phyloP scores from a whole-genome alignment of 2,113 vertebrate species.

The Semnopithecus entellus region DNA sequence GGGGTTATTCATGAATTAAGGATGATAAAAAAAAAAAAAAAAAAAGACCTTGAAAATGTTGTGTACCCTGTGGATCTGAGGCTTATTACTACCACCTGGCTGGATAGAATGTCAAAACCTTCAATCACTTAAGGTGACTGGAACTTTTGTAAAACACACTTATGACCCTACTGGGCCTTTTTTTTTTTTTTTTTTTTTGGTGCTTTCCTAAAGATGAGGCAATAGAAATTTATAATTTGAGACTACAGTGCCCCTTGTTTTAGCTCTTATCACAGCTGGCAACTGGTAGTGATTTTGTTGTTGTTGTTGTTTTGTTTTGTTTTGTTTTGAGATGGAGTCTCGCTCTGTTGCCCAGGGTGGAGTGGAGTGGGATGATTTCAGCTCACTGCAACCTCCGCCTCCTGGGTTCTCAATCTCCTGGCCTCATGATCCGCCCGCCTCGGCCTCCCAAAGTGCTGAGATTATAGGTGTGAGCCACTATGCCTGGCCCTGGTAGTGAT shows the following conservation, averaged over 20 bases:
- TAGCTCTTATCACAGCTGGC: slow-evolving; percentile 32
- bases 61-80: not conserved
- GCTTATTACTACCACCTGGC: not conserved
- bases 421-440: too few species aligned
- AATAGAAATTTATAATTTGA: slow-evolving; percentile 47
- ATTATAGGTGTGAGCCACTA: too few species aligned
- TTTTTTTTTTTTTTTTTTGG: not conserved
- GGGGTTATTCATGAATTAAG: slow-evolving; percentile 4
- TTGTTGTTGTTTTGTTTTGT: too few species aligned
- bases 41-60: not conserved
- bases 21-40: not conserved
- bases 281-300: not conserved
- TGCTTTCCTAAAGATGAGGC: not conserved
- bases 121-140: slow-evolving; percentile 24
- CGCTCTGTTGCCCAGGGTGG: too few species aligned
- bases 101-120: slow-evolving; percentile 27
- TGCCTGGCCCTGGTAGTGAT: not conserved
- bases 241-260: slow-evolving; percentile 12
- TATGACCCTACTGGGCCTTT: not conserved
- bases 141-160: slow-evolving; percentile 43
- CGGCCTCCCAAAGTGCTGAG: too few species aligned
- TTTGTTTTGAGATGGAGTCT: too few species aligned
- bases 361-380: too few species aligned
- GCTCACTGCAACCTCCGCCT: too few species aligned
- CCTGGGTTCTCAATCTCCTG: too few species aligned